A percentile compares a stretch with the other conserved stretches of the same genome.
phyloP scores from a whole-genome alignment of 2,113 vertebrate species.

The Neoarius graeffei region DNA sequence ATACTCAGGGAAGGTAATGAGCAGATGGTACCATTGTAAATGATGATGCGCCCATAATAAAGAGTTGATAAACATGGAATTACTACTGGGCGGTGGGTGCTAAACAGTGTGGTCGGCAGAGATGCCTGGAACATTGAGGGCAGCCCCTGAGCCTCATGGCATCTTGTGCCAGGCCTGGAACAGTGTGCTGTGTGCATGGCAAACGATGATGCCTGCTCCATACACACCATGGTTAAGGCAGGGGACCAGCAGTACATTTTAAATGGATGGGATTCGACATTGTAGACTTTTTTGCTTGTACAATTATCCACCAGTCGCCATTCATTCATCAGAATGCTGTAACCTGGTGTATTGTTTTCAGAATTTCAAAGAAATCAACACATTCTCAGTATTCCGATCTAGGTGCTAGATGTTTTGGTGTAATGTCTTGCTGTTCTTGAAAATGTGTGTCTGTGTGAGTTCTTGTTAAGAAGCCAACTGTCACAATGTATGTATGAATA shows the following conservation, averaged over 20 bases:
- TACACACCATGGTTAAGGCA: slow-evolving; percentile 4
- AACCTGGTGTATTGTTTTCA: background rate
- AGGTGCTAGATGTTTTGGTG: slow-evolving; percentile 22
- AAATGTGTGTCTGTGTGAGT: slow-evolving; percentile 34
- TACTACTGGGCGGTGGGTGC: slow-evolving; percentile 73
- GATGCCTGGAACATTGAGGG: slow-evolving; percentile 44
- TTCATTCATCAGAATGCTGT: background rate
- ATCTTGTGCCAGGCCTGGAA: slow-evolving; percentile 42
- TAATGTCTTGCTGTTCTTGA: slow-evolving; percentile 38
- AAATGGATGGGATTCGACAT: background rate
- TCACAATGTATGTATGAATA: slow-evolving; percentile 45
- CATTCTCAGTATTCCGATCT: background rate
- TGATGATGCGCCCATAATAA: slow-evolving; percentile 80
- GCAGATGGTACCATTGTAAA: slow-evolving; percentile 83
- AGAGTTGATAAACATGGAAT: slow-evolving; percentile 83
- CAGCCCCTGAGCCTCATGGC: slow-evolving; percentile 40
- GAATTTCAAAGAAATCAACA: slow-evolving; percentile 13
- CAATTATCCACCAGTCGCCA: background rate
- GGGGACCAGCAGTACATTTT: background rate
- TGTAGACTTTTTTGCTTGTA: background rate
- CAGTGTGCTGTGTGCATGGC: slow-evolving; percentile 9
- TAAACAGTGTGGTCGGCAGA: slow-evolving; percentile 50
- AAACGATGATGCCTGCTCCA: background rate
- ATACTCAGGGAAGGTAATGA: slow-evolving; percentile 77
- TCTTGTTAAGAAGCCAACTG: slow-evolving; percentile 42